These are phyloP conservation scores for Coregonus sp. DNA, from an alignment of 2,797 vertebrate genomes.

Conservation along the genomic window DNA sequence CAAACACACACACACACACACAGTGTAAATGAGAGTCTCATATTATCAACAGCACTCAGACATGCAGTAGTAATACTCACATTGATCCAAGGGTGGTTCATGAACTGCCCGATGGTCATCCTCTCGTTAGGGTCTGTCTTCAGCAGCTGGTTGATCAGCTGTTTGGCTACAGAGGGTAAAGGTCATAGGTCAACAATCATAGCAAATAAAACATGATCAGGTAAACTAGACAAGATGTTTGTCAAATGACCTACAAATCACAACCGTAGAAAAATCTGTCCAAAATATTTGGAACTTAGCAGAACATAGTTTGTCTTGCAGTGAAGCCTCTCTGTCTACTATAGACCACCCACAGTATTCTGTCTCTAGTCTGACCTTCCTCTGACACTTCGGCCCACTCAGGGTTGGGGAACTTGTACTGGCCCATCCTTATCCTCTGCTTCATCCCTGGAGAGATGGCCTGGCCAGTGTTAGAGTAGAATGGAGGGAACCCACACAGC, in stretches of 20 bases:
- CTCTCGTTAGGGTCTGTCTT: conserved; percentile 97
- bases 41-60: neutral
- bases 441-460: conserved; percentile 99
- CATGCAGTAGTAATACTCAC: conserved; percentile 70
- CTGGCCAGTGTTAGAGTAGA: conserved; percentile 97
- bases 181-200: neutral
- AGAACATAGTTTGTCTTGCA: neutral
- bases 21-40: neutral
- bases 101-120: conserved; percentile 93
- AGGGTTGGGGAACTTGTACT: conserved; percentile 94
- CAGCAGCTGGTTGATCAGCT: conserved; percentile 90
- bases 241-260: neutral
- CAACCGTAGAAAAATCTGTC: neutral
- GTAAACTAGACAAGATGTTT: neutral
- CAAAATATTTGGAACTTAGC: neutral
- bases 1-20: conserved; percentile 25
- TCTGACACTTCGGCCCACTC: conserved; percentile 96
- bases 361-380: conserved; percentile 77
- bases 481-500: conserved; percentile 94
- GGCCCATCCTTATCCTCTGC: conserved; percentile 93
- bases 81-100: conserved; percentile 97
- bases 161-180: conserved; percentile 80
- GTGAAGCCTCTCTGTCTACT: neutral
- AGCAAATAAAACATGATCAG: neutral
- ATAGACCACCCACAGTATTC: neutral